phyloP scores from a whole-genome alignment of 2,113 vertebrate species.

The Macroglossus sobrinus region DNA sequence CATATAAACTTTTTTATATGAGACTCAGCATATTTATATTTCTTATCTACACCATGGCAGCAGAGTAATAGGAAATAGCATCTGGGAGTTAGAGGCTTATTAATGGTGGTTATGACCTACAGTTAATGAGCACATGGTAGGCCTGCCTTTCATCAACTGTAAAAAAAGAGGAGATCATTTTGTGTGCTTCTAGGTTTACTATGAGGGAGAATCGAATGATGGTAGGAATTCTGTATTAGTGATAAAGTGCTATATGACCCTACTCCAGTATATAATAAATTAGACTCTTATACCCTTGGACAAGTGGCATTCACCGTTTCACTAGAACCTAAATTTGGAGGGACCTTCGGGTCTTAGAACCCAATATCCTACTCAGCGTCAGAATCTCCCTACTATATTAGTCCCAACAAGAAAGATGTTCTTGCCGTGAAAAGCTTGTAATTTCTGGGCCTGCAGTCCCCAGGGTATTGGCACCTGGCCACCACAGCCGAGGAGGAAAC shows the following conservation, averaged over 20 bases:
- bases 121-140: background rate
- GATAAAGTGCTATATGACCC: background rate
- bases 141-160: background rate
- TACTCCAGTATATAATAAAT: background rate
- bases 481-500: background rate
- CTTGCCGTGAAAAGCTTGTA: background rate
- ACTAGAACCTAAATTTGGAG: background rate
- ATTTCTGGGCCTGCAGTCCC: background rate
- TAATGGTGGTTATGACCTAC: background rate
- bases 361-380: background rate
- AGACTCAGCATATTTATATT: background rate
- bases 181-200: background rate
- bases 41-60: background rate
- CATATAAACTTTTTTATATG: background rate
- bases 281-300: background rate
- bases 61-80: background rate
- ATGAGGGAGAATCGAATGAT: background rate
- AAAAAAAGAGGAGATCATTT: background rate
- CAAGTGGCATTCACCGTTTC: background rate
- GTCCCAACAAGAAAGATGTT: background rate
- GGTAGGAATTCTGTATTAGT: background rate
- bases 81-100: background rate
- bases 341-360: background rate
- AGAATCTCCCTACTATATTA: background rate
- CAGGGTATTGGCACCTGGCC: background rate